A percentile compares a stretch with the other conserved stretches of the same genome.
Conservation (phyloP, 2,113 vertebrate genomes). For the Helogale parvula region DNA sequence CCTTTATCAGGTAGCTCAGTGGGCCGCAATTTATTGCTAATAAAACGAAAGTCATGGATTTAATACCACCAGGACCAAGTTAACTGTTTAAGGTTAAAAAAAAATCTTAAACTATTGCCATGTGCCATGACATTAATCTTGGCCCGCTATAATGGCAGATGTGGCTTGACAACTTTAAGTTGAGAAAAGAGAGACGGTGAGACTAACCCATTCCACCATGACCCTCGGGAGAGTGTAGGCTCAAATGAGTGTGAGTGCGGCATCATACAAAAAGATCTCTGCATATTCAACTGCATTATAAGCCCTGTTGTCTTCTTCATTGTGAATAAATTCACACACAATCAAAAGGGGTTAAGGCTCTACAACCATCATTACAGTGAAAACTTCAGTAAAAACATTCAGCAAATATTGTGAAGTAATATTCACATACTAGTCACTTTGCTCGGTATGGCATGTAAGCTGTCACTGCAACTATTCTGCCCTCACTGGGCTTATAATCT, state of each 20-base stretch:
- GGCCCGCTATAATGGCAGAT: background rate
- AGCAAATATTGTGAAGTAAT: background rate
- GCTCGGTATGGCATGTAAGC: background rate
- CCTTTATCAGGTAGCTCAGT: conserved; percentile 65
- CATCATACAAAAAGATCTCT: background rate
- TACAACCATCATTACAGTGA: background rate
- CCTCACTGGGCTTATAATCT: background rate
- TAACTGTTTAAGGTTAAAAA: background rate
- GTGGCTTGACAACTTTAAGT: background rate
- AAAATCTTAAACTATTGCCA: background rate
- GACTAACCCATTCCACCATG: background rate
- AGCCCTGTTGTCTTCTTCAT: background rate
- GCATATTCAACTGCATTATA: background rate
- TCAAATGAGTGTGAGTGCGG: background rate
- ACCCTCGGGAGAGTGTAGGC: background rate
- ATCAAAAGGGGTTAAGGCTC: background rate
- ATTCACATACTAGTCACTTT: background rate
- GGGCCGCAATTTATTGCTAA: conserved; percentile 22
- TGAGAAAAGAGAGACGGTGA: background rate
- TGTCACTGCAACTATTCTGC: background rate
- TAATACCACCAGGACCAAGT: background rate
- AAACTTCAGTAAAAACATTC: background rate
- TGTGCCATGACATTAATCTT: background rate
- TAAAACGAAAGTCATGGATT: conserved; percentile 50
- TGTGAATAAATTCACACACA: background rate